Percentiles rank a stretch among this genome's conserved stretches.
These are phyloP conservation scores for Diadema setosum DNA, from an alignment of 35 echinoderm and acorn worm species.

Conservation along the genomic window DNA sequence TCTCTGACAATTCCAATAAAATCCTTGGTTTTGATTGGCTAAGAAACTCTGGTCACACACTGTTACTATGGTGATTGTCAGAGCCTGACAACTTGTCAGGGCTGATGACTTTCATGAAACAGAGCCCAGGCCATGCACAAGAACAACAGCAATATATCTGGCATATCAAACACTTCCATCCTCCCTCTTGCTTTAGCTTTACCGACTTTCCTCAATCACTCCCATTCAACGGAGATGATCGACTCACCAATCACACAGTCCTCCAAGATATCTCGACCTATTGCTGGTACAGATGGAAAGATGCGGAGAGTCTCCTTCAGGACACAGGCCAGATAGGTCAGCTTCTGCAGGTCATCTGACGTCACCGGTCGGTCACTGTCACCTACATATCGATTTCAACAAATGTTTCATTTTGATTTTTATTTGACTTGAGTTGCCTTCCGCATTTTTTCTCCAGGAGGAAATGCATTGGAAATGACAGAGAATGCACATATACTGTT, in stretches of 20 bases:
- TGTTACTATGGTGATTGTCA: background rate
- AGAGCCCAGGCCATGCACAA: background rate
- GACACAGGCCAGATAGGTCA: slow-evolving; percentile 56
- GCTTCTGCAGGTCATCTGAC: slow-evolving; percentile 43
- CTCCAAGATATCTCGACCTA: slow-evolving; percentile 55
- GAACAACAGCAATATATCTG: background rate
- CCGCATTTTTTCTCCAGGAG: too few species aligned
- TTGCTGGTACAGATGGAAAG: slow-evolving; percentile 71
- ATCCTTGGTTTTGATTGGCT: too few species aligned
- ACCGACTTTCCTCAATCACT: background rate
- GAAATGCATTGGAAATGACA: too few species aligned
- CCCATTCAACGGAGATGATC: too few species aligned
- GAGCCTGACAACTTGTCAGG: background rate
- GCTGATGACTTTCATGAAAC: too few species aligned
- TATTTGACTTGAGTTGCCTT: too few species aligned
- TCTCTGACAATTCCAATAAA: too few species aligned
- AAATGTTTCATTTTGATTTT: too few species aligned
- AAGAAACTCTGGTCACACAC: too few species aligned
- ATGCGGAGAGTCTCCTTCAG: slow-evolving; percentile 80
- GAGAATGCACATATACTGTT: too few species aligned
- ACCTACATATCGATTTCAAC: background rate
- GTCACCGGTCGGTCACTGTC: slow-evolving; percentile 25
- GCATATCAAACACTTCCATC: background rate
- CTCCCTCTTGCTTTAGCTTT: background rate
- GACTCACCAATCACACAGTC: slow-evolving; percentile 65